Evolutionary conservation across 2,888 invertebrate genomes (phyloP), one percentile per base, ranked within the genome.

Genomic region (Drosophila bunnanda): DNA sequence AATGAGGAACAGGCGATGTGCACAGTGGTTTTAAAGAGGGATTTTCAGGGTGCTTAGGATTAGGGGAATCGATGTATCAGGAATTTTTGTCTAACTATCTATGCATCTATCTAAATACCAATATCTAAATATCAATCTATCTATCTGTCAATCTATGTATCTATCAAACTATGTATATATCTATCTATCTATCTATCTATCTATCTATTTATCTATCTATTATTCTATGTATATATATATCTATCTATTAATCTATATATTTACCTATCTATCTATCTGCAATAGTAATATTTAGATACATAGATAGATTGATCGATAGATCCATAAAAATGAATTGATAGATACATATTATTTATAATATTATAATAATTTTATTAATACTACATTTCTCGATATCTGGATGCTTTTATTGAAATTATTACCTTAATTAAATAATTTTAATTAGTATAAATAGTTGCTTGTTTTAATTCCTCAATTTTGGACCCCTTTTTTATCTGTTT

Each of bases 1-100:
- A 89, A 83, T 88, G 88, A 88, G 76, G 79, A 82, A 78, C 78
- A 79, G 82, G 73, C 82, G 52, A 72, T 75, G 77, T 72, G 84
- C 71, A 84, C 82, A 77, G 66, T 84, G 89, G 89, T 71, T n/a
- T n/a, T 56, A 25, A 1, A 3, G 8, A 22, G 8, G 25, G 9
- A 43, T 68, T 44, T 54, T 48, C 1, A 4, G 4, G 20, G 13
- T 8, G 17, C 30, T 32, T 2, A 13, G 48, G 48, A 48, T 48
- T 50, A 32, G 9, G 15, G 17, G 20, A 20, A 32, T 32, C 5
- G 1, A 20, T 12, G 1, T 10, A n/a, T 7, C 3, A 13, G 7
- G 13, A 43, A 6, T 12, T 20, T 41, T 8, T 2, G 12, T 12
- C n/a, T 20, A 3, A 9, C 2, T 3, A n/a, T 38, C 15, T 36